Evolutionary conservation across 2,888 invertebrate genomes (phyloP), one percentile per base, ranked within the genome.

Genomic region (Netelia melanura): DNA sequence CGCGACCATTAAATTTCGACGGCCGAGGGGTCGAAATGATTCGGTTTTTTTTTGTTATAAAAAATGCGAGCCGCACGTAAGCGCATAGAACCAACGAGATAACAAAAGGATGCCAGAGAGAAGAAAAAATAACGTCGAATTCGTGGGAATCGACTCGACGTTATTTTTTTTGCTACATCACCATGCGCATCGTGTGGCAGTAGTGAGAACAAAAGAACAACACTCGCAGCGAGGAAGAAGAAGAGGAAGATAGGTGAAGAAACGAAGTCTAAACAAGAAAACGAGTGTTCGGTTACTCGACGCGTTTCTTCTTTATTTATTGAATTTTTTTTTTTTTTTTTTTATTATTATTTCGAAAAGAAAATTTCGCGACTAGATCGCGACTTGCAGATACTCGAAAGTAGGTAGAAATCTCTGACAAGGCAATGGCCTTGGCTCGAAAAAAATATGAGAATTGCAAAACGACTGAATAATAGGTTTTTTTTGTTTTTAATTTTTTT

Each of bases 401-500:
- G 76, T 81, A 81, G 72, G 43, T 72, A 68, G 67, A 56, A 85
- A 81, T 81, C 81, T 75, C 77, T 70, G 62, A 62, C 44, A 72
- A 85, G 74, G 76, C 76, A 62, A 68, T 76, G 71, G 70, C 80
- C 80, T 85, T 79, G 62, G 72, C 17, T 65, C 62, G 62, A 62
- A 56, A 30, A 30, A 30, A 30, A 48, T n/a, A 38, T 58, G 62
- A 75, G 30, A 78, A 71, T 48, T 68, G 61, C 81, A 82, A 84
- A 71, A 76, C 77, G 80, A 79, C 81, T 86, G 78, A 83, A 80
- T 82, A 79, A 71, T 76, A 72, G 30, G 21, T 81, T 83, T 77
- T 77, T 70, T 65, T 82, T 43, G 54, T 76, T 54, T 25, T 76
- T 65, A 30, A 3, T 30, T 76, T 71, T 67, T 52, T 65, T 67